Evolutionary conservation across 30 jellyfish, hydroid and myxozoan genomes (phyloP).

Genomic region (Pseudorhiza aurosa): DNA sequence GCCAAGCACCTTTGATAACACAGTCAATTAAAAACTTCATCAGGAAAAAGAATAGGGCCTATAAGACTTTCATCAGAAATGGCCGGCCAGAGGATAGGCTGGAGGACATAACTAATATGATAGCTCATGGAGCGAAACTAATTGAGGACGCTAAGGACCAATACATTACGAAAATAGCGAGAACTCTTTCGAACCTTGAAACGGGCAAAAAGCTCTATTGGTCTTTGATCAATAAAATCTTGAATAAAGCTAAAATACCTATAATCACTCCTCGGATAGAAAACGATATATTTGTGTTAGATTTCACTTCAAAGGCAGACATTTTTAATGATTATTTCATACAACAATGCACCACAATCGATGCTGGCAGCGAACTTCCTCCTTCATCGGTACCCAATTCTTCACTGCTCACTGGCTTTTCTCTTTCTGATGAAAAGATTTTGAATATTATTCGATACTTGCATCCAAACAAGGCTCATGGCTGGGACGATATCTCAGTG

Average conservation of each 20-base stretch:
- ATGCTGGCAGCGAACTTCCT: slow-evolving; percentile 49
- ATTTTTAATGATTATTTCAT: slow-evolving; percentile 42
- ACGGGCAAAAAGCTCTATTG: slow-evolving; percentile 50
- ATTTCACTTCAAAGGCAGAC: slow-evolving; percentile 35
- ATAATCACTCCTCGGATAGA: slow-evolving; percentile 31
- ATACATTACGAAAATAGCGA: slow-evolving; percentile 16
- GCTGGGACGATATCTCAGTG: slow-evolving; percentile 39
- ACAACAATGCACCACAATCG: slow-evolving; percentile 32
- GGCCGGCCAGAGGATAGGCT: slow-evolving; percentile 39
- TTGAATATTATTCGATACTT: slow-evolving; percentile 1
- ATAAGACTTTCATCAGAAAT: slow-evolving; percentile 17
- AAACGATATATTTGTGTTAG: slow-evolving; percentile 15
- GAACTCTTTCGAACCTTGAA: slow-evolving; percentile 10
- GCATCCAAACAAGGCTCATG: slow-evolving; percentile 48
- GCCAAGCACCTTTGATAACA: slow-evolving; percentile 54
- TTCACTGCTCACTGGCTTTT: background rate
- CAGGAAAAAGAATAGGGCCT: slow-evolving; percentile 31
- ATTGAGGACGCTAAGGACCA: slow-evolving; percentile 24
- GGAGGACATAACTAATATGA: slow-evolving; percentile 11
- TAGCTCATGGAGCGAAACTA: background rate
- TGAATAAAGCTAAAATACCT: slow-evolving; percentile 41
- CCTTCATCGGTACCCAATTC: background rate
- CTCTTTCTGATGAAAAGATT: background rate
- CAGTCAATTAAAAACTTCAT: slow-evolving; percentile 23
- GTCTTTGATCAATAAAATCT: slow-evolving; percentile 43